Conservation (phyloP, 2,888 invertebrate genomes). For the Notodonta ziczac region DNA sequence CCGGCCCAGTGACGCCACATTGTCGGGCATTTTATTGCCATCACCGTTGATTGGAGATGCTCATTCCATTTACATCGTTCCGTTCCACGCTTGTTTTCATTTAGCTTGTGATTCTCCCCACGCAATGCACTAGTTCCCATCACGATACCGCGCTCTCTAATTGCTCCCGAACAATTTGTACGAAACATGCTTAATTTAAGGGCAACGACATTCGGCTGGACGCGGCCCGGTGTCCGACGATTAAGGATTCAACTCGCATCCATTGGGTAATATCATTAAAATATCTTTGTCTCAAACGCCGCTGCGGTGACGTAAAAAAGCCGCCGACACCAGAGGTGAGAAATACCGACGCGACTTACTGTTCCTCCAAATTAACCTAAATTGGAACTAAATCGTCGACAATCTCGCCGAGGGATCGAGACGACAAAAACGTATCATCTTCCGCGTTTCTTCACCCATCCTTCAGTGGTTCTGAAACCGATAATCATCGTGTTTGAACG, state of each 20-base stretch:
- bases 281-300: constrained; percentile 82
- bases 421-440: constrained; percentile 40
- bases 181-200: constrained; percentile 77
- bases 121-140: constrained; percentile 78
- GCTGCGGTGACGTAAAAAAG: constrained; percentile 74
- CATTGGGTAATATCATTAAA: constrained; percentile 82
- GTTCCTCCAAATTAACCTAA: constrained; percentile 65
- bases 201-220: constrained; percentile 76
- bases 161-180: constrained; percentile 79
- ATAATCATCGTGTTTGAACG: constrained; percentile 77
- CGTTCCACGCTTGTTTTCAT: constrained; percentile 73
- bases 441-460: constrained; percentile 47
- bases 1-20: constrained; percentile 47
- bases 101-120: constrained; percentile 81
- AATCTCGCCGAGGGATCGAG: constrained; percentile 51
- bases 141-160: constrained; percentile 71
- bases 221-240: constrained; percentile 65
- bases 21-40: constrained; percentile 58
- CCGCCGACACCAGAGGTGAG: constrained; percentile 76
- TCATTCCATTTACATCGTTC: constrained; percentile 59
- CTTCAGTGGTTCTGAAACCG: constrained; percentile 57
- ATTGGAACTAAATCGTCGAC: constrained; percentile 55
- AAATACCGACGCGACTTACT: constrained; percentile 70
- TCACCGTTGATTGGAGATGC: constrained; percentile 75
- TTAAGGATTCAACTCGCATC: constrained; percentile 82